Evolutionary conservation across 2,797 vertebrate genomes (phyloP).

Genomic region (Megaceryle alcyon): DNA sequence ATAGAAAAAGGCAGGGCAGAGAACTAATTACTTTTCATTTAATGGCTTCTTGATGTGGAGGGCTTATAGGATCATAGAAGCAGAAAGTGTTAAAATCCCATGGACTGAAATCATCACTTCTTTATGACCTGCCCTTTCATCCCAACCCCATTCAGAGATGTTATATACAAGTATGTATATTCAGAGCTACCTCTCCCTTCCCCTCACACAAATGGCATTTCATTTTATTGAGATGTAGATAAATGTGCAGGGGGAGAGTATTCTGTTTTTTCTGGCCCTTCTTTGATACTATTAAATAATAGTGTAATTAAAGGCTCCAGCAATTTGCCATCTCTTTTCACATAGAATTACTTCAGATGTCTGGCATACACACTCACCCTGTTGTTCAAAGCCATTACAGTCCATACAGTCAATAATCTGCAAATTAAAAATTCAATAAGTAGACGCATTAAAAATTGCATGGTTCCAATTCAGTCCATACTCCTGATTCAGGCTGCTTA

Average conservation of each 20-base stretch:
- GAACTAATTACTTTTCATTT: neutral
- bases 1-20: neutral
- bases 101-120: neutral
- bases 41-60: neutral
- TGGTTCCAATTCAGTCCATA: conserved; percentile 55
- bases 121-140: neutral
- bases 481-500: neutral
- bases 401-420: conserved; percentile 78
- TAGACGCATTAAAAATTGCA: conserved; percentile 65
- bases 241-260: conserved; percentile 8
- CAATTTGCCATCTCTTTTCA: conserved; percentile 66
- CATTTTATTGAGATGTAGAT: conserved; percentile 53
- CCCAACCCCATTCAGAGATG: neutral
- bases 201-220: conserved; percentile 1
- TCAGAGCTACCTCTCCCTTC: neutral
- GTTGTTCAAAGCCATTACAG: conserved; percentile 75
- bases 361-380: conserved; percentile 50
- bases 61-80: neutral
- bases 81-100: conserved; percentile 21
- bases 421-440: conserved; percentile 83
- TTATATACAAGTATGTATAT: neutral
- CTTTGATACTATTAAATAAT: conserved; percentile 70
- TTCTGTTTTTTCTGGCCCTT: conserved; percentile 36
- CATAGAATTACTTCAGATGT: conserved; percentile 67
- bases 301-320: conserved; percentile 68